Percentiles rank a stretch among this genome's conserved stretches.
Evolutionary conservation across 2,113 vertebrate genomes (phyloP).

Genomic region (Amblyopsis rosae): DNA sequence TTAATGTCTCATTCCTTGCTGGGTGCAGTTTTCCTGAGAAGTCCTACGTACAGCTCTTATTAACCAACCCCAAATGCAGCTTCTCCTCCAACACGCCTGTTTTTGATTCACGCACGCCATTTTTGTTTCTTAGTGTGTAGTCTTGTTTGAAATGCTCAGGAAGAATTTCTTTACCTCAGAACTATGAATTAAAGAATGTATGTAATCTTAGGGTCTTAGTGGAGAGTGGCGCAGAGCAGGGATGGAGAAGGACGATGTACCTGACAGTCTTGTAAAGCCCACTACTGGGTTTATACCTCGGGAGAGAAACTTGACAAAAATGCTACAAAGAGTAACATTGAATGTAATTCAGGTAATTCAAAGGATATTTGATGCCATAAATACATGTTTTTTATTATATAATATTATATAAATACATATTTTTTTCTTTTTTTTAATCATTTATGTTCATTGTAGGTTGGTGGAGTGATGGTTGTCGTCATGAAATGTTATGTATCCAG

Average conservation of each 20-base stretch:
- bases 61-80: conserved; percentile 44
- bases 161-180: conserved; percentile 95
- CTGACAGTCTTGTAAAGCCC: conserved; percentile 61
- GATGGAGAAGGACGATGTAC: conserved; percentile 55
- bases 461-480: conserved; percentile 82
- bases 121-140: conserved; percentile 81
- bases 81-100: conserved; percentile 46
- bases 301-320: conserved; percentile 86
- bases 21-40: conserved; percentile 60
- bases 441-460: conserved; percentile 78
- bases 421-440: conserved; percentile 63
- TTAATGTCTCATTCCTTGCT: conserved; percentile 66
- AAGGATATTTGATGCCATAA: conserved; percentile 83
- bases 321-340: conserved; percentile 89
- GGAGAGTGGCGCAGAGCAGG: conserved; percentile 56
- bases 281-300: conserved; percentile 76
- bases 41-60: conserved; percentile 27
- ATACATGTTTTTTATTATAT: conserved; percentile 82
- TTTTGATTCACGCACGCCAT: conserved; percentile 59
- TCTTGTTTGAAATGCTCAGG: conserved; percentile 95
- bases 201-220: conserved; percentile 81
- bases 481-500: conserved; percentile 71
- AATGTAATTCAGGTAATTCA: conserved; percentile 94
- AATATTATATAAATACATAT: conserved; percentile 74
- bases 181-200: conserved; percentile 86